These are phyloP conservation scores for Diarsia mendica DNA, from an alignment of 2,888 invertebrate species.

Conservation along the genomic window DNA sequence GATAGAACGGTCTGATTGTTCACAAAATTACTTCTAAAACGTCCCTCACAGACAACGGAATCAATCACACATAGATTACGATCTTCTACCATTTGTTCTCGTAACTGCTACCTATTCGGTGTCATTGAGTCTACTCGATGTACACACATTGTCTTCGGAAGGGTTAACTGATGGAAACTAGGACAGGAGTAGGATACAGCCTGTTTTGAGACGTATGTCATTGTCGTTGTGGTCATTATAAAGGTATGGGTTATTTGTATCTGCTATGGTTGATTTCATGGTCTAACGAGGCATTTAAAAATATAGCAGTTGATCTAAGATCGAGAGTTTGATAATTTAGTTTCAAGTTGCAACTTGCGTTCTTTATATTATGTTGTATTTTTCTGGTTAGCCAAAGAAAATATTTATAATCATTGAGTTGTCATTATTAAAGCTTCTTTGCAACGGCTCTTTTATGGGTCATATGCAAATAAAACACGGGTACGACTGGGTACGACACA, in stretches of 20 bases:
- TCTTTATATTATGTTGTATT: neutral
- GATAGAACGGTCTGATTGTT: constrained; percentile 62
- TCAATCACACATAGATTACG: constrained; percentile 65
- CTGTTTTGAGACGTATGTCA: constrained; percentile 20
- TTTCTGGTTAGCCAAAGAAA: neutral
- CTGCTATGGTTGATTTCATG: neutral
- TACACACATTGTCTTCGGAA: constrained; percentile 53
- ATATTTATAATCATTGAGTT: neutral
- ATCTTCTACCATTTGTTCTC: constrained; percentile 63
- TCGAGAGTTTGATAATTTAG: neutral
- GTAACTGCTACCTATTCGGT: constrained; percentile 65
- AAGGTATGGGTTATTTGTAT: constrained; percentile 30
- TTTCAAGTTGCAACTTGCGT: neutral
- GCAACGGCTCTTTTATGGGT: neutral
- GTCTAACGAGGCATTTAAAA: neutral
- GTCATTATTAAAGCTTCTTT: neutral
- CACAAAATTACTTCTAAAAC: constrained; percentile 63
- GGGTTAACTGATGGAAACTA: constrained; percentile 66
- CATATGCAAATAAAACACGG: neutral
- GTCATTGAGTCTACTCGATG: constrained; percentile 41
- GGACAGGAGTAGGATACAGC: constrained; percentile 44
- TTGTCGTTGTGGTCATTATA: constrained; percentile 25
- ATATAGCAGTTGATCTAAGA: neutral
- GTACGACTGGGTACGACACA: neutral
- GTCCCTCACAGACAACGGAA: constrained; percentile 57